Conservation (phyloP, 1,140 invertebrate species). For the Lucilia sericata region DNA sequence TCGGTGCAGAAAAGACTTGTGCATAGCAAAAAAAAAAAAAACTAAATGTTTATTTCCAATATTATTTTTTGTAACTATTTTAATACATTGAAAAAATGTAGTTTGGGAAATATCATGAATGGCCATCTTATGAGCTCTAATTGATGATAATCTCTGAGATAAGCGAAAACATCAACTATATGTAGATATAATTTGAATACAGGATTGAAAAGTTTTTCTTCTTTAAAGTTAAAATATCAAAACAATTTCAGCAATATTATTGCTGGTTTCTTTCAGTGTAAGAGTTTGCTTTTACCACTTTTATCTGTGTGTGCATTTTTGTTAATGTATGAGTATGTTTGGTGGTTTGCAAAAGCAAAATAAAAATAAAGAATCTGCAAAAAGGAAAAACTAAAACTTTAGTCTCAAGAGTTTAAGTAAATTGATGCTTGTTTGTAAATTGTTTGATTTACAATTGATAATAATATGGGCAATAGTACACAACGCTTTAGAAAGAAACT, state of each 20-base stretch:
- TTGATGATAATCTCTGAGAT: no score
- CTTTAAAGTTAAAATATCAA: no score
- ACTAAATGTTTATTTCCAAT: slow-evolving; percentile 18
- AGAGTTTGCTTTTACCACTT: not conserved
- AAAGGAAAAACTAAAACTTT: slow-evolving; percentile 21
- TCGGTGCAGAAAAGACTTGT: slow-evolving; percentile 9
- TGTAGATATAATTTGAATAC: no score
- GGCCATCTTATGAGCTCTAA: no score
- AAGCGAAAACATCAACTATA: no score
- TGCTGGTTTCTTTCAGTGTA: not conserved
- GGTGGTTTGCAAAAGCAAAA: slow-evolving; percentile 14
- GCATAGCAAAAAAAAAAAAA: not conserved
- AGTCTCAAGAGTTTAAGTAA: slow-evolving; percentile 42
- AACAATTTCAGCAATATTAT: no score
- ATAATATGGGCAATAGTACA: slow-evolving; percentile 35
- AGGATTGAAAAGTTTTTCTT: no score
- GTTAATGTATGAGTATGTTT: not conserved
- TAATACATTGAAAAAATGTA: not conserved
- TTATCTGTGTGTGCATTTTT: not conserved
- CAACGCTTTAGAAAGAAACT: not conserved
- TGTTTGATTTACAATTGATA: slow-evolving; percentile 44
- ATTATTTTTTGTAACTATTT: not conserved
- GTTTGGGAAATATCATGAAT: no score
- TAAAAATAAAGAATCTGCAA: not conserved
- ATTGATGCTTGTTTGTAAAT: slow-evolving; percentile 39